These are phyloP conservation scores for Axinella damicornis DNA, from an alignment of 37 sponge, comb jelly and placozoan species.

Conservation along the genomic window DNA sequence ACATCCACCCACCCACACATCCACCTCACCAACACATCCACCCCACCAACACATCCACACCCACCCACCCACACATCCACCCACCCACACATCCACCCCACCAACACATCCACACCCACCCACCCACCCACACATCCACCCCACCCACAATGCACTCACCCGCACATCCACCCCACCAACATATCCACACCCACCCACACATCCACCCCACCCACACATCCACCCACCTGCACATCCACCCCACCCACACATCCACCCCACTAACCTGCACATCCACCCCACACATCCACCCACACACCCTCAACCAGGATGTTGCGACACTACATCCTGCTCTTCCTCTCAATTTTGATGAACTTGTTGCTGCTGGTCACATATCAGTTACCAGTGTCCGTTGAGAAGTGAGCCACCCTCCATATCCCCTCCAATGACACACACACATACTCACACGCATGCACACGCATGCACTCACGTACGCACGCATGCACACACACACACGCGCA, in stretches of 20 bases:
- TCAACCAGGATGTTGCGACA: not conserved
- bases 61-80: not conserved
- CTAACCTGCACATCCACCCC: not conserved
- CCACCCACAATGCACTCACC: too few species aligned
- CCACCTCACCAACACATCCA: not conserved
- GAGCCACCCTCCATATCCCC: not conserved
- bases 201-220: not conserved
- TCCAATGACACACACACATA: not conserved
- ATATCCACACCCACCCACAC: not conserved
- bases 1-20: not conserved
- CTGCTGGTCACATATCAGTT: slow-evolving; percentile 42
- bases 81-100: not conserved
- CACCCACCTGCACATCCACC: not conserved
- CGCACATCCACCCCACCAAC: not conserved
- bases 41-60: not conserved
- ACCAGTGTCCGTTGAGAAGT: slow-evolving; percentile 15
- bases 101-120: not conserved
- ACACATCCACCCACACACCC: not conserved
- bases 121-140: not conserved
- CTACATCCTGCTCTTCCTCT: slow-evolving; percentile 26
- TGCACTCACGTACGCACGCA: too few species aligned
- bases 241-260: not conserved
- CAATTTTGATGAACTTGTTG: slow-evolving; percentile 54
- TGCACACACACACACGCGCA: too few species aligned
- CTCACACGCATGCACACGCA: too few species aligned